Percentiles rank a stretch among this genome's conserved stretches.
Conservation (phyloP, 2,113 vertebrate genomes). For the Sinocyclocheilus anshuiensis region DNA sequence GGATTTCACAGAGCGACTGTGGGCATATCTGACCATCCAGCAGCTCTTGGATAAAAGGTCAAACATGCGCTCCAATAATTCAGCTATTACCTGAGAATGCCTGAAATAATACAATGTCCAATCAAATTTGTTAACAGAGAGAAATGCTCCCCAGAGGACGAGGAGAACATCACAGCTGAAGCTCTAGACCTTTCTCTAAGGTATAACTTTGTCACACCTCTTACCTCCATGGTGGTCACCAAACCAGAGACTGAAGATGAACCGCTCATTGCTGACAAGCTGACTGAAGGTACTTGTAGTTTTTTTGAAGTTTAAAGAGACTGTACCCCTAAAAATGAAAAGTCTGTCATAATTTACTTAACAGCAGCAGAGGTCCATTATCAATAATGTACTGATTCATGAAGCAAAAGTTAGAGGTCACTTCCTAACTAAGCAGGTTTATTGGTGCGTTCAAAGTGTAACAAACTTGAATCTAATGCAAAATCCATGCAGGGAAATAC, state of each 20-base stretch:
- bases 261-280: constrained; percentile 81
- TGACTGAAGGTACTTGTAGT: constrained; percentile 73
- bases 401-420: too few species aligned
- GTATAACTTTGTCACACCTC: constrained; percentile 88
- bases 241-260: constrained; percentile 72
- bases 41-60: constrained; percentile 80
- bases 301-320: not conserved
- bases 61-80: not conserved
- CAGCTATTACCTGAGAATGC: not conserved
- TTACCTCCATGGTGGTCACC: constrained; percentile 93
- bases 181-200: constrained; percentile 82
- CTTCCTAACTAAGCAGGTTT: too few species aligned
- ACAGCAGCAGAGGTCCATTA: too few species aligned
- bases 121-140: constrained; percentile 66
- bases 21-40: constrained; percentile 86
- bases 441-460: too few species aligned
- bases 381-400: too few species aligned
- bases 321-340: not conserved
- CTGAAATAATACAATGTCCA: not conserved
- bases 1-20: constrained; percentile 81
- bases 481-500: too few species aligned
- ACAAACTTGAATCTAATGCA: too few species aligned
- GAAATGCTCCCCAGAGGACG: constrained; percentile 69
- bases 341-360: too few species aligned
- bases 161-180: constrained; percentile 67